Percentiles rank a stretch among this genome's conserved stretches.
phyloP scores from a whole-genome alignment of 2,888 invertebrate genomes.

The Imbricaverruca yamaguchii region DNA sequence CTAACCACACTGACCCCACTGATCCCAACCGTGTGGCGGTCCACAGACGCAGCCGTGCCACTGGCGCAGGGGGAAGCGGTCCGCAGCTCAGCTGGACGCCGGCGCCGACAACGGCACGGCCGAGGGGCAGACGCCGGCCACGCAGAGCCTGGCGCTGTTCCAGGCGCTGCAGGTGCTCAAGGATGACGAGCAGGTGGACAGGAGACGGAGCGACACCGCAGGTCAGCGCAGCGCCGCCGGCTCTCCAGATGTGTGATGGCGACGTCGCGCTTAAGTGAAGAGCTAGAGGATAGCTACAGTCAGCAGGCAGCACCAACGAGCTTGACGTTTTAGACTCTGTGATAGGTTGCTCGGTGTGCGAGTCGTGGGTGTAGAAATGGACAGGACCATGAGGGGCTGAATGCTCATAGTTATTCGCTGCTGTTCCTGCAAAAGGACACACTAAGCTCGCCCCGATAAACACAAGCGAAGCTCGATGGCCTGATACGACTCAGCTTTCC shows the following conservation, averaged over 20 bases:
- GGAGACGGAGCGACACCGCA: background rate
- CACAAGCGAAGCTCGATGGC: no score
- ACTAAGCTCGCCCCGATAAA: no score
- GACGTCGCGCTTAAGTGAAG: background rate
- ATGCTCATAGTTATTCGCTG: no score
- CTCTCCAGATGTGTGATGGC: no score
- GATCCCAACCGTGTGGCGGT: conserved; percentile 12
- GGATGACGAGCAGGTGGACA: conserved; percentile 59
- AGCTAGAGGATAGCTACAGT: background rate
- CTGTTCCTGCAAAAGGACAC: no score
- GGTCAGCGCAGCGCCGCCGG: background rate
- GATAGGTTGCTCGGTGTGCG: no score
- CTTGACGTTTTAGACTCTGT: no score
- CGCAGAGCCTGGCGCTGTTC: conserved; percentile 83
- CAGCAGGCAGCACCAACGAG: no score
- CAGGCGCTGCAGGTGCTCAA: conserved; percentile 80
- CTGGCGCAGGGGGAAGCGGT: conserved; percentile 78
- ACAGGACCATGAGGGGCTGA: no score
- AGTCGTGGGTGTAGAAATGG: no score
- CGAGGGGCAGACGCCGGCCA: conserved; percentile 44
- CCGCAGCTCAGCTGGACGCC: conserved; percentile 38
- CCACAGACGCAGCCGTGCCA: conserved; percentile 81
- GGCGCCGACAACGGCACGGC: background rate
- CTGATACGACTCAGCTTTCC: no score
- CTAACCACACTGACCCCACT: no score